A percentile compares a stretch with the other conserved stretches of the same genome.
phyloP scores from a whole-genome alignment of 1,140 invertebrate genomes.

The Drosophila rufa region DNA sequence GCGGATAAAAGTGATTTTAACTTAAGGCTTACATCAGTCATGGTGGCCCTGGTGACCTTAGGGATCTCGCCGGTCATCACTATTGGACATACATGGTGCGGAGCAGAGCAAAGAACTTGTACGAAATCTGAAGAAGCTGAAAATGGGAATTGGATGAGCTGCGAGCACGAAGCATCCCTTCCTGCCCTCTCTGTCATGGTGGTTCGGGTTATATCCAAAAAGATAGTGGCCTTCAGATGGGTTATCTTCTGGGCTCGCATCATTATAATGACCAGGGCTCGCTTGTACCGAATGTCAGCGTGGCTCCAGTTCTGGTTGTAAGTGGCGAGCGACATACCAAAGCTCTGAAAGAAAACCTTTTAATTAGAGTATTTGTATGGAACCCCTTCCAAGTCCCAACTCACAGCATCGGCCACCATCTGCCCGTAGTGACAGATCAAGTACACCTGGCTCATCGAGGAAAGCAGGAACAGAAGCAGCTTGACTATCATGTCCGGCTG shows the following conservation, averaged over 20 bases:
- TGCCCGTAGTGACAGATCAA: constrained; percentile 74
- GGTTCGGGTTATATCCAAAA: constrained; percentile 24
- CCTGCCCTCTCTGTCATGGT: constrained; percentile 7
- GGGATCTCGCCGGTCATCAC: constrained; percentile 22
- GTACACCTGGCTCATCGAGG: constrained; percentile 57
- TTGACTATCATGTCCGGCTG: constrained; percentile 52
- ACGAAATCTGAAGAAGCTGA: constrained; percentile 22
- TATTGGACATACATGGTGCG: constrained; percentile 34
- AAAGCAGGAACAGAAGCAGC: constrained; percentile 52
- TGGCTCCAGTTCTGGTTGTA: constrained; percentile 69
- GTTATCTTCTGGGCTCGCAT: constrained; percentile 57
- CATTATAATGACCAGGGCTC: constrained; percentile 58
- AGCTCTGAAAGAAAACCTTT: constrained; percentile 43
- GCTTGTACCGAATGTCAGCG: constrained; percentile 62
- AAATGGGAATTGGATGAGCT: background rate
- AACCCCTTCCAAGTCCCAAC: background rate
- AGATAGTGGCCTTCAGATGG: constrained; percentile 62
- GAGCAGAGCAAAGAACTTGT: constrained; percentile 34
- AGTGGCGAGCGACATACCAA: constrained; percentile 45
- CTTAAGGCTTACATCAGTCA: constrained; percentile 62
- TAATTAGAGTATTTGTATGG: no score
- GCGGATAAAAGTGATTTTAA: background rate
- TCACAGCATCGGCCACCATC: constrained; percentile 65
- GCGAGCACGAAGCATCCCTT: background rate
- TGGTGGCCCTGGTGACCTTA: constrained; percentile 43